phyloP scores from a whole-genome alignment of 2,888 invertebrate species.

The Calameuta idolon region DNA sequence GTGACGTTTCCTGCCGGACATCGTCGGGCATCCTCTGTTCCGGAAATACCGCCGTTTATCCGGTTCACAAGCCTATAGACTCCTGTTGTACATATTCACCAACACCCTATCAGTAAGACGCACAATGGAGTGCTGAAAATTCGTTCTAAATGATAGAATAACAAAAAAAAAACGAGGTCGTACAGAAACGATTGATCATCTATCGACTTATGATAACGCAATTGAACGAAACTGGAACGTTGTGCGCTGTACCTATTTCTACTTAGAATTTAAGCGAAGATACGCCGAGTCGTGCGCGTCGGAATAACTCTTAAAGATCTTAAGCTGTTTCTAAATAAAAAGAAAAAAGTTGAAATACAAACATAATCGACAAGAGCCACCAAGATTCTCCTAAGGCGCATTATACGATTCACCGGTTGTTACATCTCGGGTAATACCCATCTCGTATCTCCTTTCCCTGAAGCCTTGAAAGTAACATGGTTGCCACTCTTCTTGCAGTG shows the following conservation, averaged over 20 bases:
- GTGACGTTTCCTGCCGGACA: background rate
- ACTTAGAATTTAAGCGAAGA: slow-evolving; percentile 37
- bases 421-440: slow-evolving; percentile 1
- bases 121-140: background rate
- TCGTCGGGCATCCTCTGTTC: background rate
- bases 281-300: slow-evolving; percentile 16
- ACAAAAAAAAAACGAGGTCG: background rate
- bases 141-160: background rate
- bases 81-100: slow-evolving; percentile 8
- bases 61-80: background rate
- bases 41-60: background rate
- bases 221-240: slow-evolving; percentile 42
- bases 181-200: background rate
- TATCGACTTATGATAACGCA: slow-evolving; percentile 22
- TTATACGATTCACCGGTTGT: background rate
- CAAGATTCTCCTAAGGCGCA: background rate
- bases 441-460: slow-evolving; percentile 28
- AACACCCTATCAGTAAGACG: background rate
- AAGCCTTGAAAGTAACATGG: slow-evolving; percentile 34
- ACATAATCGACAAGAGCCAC: background rate
- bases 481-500: background rate
- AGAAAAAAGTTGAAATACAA: slow-evolving; percentile 25
- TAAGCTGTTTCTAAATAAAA: slow-evolving; percentile 48
- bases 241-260: slow-evolving; percentile 21
- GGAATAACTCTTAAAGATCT: slow-evolving; percentile 41